Conservation (phyloP, 2,113 vertebrate species). For the Monopterus albus region DNA sequence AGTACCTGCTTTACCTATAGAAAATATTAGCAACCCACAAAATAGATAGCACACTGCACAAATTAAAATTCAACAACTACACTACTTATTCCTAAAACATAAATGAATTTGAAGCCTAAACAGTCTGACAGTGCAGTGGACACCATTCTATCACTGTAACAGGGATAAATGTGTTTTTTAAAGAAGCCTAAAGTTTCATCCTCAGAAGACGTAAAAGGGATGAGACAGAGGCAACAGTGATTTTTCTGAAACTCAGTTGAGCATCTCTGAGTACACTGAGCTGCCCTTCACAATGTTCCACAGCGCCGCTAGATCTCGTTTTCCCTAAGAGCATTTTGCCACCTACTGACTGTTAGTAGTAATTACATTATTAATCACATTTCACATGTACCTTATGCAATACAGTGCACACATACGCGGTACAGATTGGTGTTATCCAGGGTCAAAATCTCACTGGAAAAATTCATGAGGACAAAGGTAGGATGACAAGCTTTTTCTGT, state of each 20-base stretch:
- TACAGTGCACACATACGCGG: accelerated
- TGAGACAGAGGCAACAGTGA: slow-evolving; percentile 30
- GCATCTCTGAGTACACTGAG: background rate
- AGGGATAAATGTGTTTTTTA: slow-evolving; percentile 22
- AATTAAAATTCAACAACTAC: slow-evolving; percentile 13
- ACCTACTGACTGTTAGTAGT: slow-evolving; percentile 74
- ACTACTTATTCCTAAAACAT: no score
- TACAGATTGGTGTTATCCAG: no score
- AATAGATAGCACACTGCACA: background rate
- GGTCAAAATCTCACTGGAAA: background rate
- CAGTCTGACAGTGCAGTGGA: slow-evolving; percentile 9
- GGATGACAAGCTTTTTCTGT: background rate
- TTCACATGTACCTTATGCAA: background rate
- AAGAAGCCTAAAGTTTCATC: slow-evolving; percentile 7
- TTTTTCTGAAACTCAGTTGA: slow-evolving; percentile 41
- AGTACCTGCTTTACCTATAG: background rate
- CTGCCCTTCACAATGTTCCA: slow-evolving; percentile 45
- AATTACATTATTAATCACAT: slow-evolving; percentile 64
- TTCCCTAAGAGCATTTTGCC: slow-evolving; percentile 79
- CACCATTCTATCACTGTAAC: background rate
- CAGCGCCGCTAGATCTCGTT: slow-evolving; percentile 14
- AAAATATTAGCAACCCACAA: background rate
- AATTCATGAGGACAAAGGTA: background rate
- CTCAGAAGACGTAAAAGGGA: slow-evolving; percentile 18
- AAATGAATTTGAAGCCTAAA: slow-evolving; percentile 7